Conservation (phyloP, 2,888 invertebrate genomes). For the Villa cingulata region DNA sequence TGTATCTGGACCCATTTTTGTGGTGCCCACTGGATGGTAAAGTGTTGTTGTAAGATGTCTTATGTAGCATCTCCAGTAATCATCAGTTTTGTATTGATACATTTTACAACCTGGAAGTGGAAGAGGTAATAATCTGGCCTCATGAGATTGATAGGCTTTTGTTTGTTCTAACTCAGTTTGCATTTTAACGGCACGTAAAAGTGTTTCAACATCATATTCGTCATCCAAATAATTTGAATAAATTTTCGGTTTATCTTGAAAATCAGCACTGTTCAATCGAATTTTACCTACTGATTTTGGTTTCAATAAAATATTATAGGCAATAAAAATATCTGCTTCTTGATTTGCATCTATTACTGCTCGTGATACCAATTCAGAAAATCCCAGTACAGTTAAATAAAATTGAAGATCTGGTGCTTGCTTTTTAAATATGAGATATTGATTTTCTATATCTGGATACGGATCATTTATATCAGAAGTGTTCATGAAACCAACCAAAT, state of each 20-base stretch:
- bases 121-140: constrained; percentile 19
- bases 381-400: constrained; percentile 28
- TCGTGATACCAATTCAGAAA: constrained; percentile 25
- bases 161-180: constrained; percentile 34
- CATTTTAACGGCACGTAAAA: constrained; percentile 35
- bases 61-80: constrained; percentile 64
- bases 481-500: constrained; percentile 43
- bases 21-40: constrained; percentile 70
- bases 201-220: constrained; percentile 39
- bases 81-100: constrained; percentile 37
- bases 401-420: constrained; percentile 29
- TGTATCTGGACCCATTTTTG: constrained; percentile 58
- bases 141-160: constrained; percentile 28
- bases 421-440: constrained; percentile 37
- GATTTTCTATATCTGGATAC: constrained; percentile 46
- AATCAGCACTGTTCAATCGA: constrained; percentile 40
- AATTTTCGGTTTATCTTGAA: constrained; percentile 45
- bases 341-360: constrained; percentile 29
- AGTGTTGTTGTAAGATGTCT: constrained; percentile 63
- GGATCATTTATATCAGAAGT: constrained; percentile 35
- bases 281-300: constrained; percentile 45
- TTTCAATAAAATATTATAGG: constrained; percentile 34
- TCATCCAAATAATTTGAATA: constrained; percentile 49
- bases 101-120: constrained; percentile 18
- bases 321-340: constrained; percentile 28